phyloP scores from a whole-genome alignment of 2,113 vertebrate genomes.

The Trachemys scripta region DNA sequence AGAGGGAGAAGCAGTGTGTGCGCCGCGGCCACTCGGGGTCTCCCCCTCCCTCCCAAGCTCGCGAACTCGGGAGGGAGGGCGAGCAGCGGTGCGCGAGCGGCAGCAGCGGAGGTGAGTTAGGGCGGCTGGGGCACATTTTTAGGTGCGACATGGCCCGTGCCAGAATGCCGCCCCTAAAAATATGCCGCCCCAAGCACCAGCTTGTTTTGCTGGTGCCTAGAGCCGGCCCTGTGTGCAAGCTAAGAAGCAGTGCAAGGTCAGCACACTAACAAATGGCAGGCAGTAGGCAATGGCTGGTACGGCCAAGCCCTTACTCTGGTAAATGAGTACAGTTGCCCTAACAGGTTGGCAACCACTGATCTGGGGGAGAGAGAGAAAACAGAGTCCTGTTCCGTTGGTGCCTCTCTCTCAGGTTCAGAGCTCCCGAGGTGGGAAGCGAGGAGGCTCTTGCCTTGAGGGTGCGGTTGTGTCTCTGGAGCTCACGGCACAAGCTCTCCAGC shows the following conservation, averaged over 20 bases:
- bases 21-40: too few species aligned
- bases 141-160: too few species aligned
- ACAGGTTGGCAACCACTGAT: fast-evolving
- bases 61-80: too few species aligned
- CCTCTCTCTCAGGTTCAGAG: neutral
- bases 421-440: fast-evolving
- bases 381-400: neutral
- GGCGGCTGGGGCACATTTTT: too few species aligned
- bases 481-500: slow-evolving; percentile 95
- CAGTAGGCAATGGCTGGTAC: fast-evolving
- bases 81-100: too few species aligned
- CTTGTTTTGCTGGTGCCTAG: too few species aligned
- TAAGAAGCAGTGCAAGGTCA: fast-evolving
- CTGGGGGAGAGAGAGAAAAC: fast-evolving
- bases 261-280: fast-evolving
- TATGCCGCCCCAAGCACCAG: too few species aligned
- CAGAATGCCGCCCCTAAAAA: too few species aligned
- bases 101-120: too few species aligned
- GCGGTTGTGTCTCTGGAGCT: slow-evolving; percentile 97
- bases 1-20: too few species aligned
- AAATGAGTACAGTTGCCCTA: neutral
- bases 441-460: slow-evolving; percentile 89
- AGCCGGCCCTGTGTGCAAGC: neutral
- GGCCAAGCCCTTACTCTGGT: neutral
- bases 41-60: too few species aligned